Evolutionary conservation across 1,140 invertebrate genomes (phyloP), one percentile per base, ranked within the genome.

Genomic region (Epicauta chinensis): DNA sequence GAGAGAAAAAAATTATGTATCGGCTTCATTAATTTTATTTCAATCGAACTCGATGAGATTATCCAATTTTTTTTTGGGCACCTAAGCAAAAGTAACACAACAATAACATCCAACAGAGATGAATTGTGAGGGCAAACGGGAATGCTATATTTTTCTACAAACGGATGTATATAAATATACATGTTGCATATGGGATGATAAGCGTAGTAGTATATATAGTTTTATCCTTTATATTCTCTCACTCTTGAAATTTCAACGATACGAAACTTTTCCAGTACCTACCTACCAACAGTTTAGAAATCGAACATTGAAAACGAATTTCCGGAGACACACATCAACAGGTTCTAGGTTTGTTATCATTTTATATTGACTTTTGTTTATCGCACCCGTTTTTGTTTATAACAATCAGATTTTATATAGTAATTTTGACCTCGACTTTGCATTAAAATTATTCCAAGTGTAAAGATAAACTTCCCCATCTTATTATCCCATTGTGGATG

Each of bases 181-280:
- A 56, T 56, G 59, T 61, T 61, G 59, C 59, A 61, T 61, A 61
- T 61, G 4, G 59, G 55, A 61, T 61, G 59, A 61, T 61, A 58
- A 61, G 56, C 56, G 52, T 50, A n/a, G n/a, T n/a, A n/a, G n/a
- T n/a, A 31, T 39, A 34, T 34, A 11, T 34, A 10, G 10, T 12
- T 11, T 5, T 11, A 12, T 34, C 52, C 47, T 35, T 38, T 47
- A 40, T 38, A 40, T 49, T 38, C 46, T 51, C 56, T 43, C 41
- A 51, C 45, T 55, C 36, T 36, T 23, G 4, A 7, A 38, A 32
- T 29, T 35, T 53, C 52, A 12, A 11, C 12, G 42, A 31, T 29
- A 29, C 13, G n/a, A 29, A 34, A 16, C n/a, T 45, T 45, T 45
- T 45, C 23, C 42, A n/a, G 13, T 29, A 45, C 13, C 1, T n/a